Evolutionary conservation across 1,140 invertebrate genomes (phyloP).

Genomic region (Pectinophora gossypiella): DNA sequence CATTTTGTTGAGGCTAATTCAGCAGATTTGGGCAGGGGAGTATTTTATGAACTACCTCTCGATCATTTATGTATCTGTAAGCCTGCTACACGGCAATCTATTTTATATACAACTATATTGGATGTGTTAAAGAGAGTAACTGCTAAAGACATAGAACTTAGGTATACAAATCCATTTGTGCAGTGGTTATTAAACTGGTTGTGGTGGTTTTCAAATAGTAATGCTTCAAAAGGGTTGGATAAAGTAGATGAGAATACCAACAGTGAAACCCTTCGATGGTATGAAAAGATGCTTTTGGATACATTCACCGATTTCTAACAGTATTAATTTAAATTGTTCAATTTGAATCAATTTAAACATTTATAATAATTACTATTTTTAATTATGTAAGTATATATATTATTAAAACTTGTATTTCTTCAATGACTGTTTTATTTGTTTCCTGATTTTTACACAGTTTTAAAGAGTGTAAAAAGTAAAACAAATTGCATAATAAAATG

Average conservation of each 20-base stretch:
- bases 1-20: slow-evolving; percentile 82
- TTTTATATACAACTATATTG: slow-evolving; percentile 63
- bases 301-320: slow-evolving; percentile 23
- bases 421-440: too few relatives aligned
- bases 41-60: slow-evolving; percentile 83
- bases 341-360: too few relatives aligned
- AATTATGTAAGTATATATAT: too few relatives aligned
- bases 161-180: slow-evolving; percentile 28
- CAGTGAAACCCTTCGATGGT: slow-evolving; percentile 27
- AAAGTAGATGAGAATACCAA: slow-evolving; percentile 32
- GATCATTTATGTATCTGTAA: slow-evolving; percentile 90
- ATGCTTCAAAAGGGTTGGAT: slow-evolving; percentile 28
- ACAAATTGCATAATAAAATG: too few relatives aligned
- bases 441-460: too few relatives aligned
- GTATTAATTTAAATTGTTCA: too few relatives aligned
- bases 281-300: slow-evolving; percentile 36
- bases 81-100: slow-evolving; percentile 78
- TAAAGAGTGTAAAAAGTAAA: too few relatives aligned
- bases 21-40: slow-evolving; percentile 84
- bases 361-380: too few relatives aligned
- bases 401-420: too few relatives aligned
- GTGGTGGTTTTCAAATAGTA: slow-evolving; percentile 18
- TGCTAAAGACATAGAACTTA: slow-evolving; percentile 30
- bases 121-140: slow-evolving; percentile 46
- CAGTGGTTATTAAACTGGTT: slow-evolving; percentile 25